A percentile compares a stretch with the other conserved stretches of the same genome.
Conservation (phyloP, 2,888 invertebrate genomes). For the Noctua janthe region DNA sequence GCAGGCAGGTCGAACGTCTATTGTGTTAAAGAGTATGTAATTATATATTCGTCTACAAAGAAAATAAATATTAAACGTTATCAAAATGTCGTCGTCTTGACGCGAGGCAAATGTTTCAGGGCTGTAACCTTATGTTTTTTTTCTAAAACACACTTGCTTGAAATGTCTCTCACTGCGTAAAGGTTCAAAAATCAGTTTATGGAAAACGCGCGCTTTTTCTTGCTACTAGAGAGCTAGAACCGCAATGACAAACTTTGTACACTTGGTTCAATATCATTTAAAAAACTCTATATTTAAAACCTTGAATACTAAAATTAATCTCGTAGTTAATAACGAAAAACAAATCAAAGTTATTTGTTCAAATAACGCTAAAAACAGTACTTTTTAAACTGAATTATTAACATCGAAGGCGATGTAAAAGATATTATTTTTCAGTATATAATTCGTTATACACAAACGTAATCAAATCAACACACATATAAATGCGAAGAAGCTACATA, state of each 20-base stretch:
- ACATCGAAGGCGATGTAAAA: neutral
- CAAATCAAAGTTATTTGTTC: neutral
- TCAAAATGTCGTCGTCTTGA: constrained; percentile 33
- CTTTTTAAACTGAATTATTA: neutral
- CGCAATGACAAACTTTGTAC: neutral
- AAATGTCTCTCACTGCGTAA: neutral
- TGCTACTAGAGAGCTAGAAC: too few species aligned
- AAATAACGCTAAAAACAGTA: neutral
- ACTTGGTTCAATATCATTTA: neutral
- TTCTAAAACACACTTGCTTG: neutral
- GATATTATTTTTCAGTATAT: neutral
- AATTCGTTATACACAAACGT: neutral
- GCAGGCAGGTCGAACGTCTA: neutral
- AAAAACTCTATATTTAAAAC: neutral
- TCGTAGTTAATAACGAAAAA: too few species aligned
- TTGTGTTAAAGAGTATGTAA: neutral
- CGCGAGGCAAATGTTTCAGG: constrained; percentile 10
- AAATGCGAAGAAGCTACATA: constrained; percentile 31
- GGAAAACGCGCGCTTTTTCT: neutral
- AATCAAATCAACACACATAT: neutral
- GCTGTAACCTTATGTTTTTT: constrained; percentile 4
- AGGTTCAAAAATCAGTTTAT: neutral
- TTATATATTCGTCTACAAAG: constrained; percentile 10
- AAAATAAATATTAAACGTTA: constrained; percentile 19
- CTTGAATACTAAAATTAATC: neutral